Evolutionary conservation across 2,888 invertebrate species (phyloP).

Genomic region (Heliothis peltigera): DNA sequence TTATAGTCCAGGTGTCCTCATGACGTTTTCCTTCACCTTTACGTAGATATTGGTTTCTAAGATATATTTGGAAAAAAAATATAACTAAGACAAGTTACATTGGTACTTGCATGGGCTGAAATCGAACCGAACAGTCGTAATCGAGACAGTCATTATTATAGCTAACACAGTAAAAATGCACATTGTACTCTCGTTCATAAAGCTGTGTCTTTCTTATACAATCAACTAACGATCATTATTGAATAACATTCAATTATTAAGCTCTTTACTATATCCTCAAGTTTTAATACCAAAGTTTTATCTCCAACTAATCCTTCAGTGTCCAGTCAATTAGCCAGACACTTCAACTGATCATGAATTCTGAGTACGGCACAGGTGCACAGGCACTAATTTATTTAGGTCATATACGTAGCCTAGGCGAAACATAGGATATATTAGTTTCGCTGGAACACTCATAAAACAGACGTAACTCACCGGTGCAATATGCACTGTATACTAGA

Average conservation of each 20-base stretch:
- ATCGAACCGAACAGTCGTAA: no score
- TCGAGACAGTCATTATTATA: no score
- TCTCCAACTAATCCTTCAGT: conserved; percentile 13
- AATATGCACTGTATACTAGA: conserved; percentile 19
- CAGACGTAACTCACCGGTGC: conserved; percentile 18
- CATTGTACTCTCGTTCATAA: no score
- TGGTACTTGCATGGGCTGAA: no score
- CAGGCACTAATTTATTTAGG: conserved; percentile 37
- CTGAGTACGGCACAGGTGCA: conserved; percentile 45
- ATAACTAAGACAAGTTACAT: no score
- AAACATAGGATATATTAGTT: conserved; percentile 23
- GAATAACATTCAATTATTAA: background rate
- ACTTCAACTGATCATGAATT: conserved; percentile 46
- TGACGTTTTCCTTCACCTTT: no score
- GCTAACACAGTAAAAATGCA: no score
- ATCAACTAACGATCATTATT: background rate
- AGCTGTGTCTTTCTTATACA: background rate
- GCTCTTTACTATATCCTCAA: background rate
- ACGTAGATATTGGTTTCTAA: no score
- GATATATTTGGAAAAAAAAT: no score
- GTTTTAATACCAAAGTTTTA: background rate
- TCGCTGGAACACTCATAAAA: conserved; percentile 35
- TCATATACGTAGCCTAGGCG: conserved; percentile 13
- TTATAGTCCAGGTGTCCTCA: no score
- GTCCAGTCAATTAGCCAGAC: conserved; percentile 33